A percentile compares a stretch with the other conserved stretches of the same genome.
These are phyloP conservation scores for Puffinus mauretanicus DNA, from an alignment of 2,113 vertebrate species.

Conservation along the genomic window DNA sequence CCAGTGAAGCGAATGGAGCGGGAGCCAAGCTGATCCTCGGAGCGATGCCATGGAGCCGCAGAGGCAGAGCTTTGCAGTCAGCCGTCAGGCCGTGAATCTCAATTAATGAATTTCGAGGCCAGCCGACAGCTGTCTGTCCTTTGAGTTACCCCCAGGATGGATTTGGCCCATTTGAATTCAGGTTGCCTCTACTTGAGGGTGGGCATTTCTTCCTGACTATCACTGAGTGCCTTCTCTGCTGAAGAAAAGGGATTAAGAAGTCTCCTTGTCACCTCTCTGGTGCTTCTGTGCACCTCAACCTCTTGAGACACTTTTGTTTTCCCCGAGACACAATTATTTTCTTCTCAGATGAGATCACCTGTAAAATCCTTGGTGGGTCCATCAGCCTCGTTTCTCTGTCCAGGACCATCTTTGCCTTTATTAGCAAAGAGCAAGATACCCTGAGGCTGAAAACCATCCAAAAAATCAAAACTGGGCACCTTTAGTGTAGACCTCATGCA, in stretches of 20 bases:
- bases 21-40: conserved; percentile 54
- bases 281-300: not conserved
- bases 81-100: not conserved
- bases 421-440: not conserved
- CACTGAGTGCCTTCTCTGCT: not conserved
- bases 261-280: not conserved
- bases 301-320: not conserved
- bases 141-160: not conserved
- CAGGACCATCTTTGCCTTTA: not conserved
- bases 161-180: not conserved
- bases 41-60: not conserved
- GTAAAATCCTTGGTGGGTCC: not conserved
- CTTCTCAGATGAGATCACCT: not conserved
- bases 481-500: not conserved
- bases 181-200: not conserved
- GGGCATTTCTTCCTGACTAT: not conserved
- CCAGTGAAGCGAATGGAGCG: conserved; percentile 9
- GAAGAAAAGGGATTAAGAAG: not conserved
- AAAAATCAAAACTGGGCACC: not conserved
- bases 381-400: not conserved
- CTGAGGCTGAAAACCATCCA: not conserved
- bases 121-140: conserved; percentile 11
- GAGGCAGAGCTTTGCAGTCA: conserved; percentile 15
- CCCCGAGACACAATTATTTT: not conserved
- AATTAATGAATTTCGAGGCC: conserved; percentile 3